Evolutionary conservation across 2,113 vertebrate species (phyloP).

Genomic region (Lucifuga dentata): DNA sequence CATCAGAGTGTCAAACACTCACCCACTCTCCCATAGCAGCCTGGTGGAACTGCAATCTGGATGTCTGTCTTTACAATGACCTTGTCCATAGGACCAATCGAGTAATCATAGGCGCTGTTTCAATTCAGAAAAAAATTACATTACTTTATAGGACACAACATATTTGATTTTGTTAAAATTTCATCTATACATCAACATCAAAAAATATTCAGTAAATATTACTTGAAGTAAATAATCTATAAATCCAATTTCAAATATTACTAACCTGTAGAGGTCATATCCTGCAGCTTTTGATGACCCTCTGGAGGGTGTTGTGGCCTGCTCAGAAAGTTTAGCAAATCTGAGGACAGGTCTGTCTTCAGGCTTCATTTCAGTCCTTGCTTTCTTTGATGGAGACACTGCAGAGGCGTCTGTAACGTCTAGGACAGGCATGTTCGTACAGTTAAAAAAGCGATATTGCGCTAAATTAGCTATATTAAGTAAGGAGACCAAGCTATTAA

Average conservation of each 20-base stretch:
- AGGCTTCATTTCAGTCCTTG: constrained; percentile 31
- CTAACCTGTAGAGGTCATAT: constrained; percentile 95
- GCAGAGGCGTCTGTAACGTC: constrained; percentile 57
- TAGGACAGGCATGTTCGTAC: constrained; percentile 85
- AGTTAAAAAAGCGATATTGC: not conserved
- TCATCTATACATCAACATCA: too few relatives aligned
- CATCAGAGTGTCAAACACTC: constrained; percentile 67
- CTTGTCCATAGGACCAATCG: constrained; percentile 89
- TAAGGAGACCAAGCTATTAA: too few relatives aligned
- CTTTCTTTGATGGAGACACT: constrained; percentile 82
- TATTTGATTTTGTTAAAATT: too few relatives aligned
- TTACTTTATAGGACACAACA: too few relatives aligned
- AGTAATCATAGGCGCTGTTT: constrained; percentile 92
- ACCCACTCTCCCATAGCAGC: constrained; percentile 96
- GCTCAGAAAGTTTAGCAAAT: constrained; percentile 89
- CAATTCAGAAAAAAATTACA: not conserved
- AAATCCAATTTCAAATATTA: not conserved
- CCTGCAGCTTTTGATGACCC: constrained; percentile 91
- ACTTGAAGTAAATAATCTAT: too few relatives aligned
- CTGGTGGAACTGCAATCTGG: constrained; percentile 92
- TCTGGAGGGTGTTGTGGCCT: constrained; percentile 87
- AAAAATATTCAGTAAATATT: too few relatives aligned
- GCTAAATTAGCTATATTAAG: not conserved
- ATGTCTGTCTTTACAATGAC: constrained; percentile 94
- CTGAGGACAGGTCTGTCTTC: constrained; percentile 61